Evolutionary conservation across 2,797 vertebrate genomes (phyloP), one percentile per base, ranked within the genome.

Genomic region (Nannoperca obscura): DNA sequence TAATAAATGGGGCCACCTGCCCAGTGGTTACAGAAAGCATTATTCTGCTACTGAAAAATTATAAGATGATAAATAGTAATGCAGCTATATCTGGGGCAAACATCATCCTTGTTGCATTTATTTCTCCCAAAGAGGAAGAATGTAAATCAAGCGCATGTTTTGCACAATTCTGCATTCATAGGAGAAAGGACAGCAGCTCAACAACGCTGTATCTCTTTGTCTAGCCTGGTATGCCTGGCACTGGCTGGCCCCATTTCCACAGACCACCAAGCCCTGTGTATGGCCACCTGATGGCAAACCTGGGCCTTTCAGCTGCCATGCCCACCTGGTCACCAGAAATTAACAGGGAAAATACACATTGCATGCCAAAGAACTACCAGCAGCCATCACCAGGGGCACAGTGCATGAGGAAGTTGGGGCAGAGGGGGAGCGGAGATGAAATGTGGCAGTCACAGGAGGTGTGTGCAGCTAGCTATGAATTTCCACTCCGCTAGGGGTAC

Each of bases 281-380:
- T 70, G 38, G 79, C 87, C 76, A 80, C 90, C 83, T 85, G 86
- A 87, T 74, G 87, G 82, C 69, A 88, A 84, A 89, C 75, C 58
- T 70, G 84, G 57, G 70, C 72, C 62, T 77, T 38, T 90, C 93
- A 92, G 89, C 92, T 94, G 92, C 85, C 81, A 46, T 24, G 68
- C 76, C 91, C 86, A 91, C 91, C 91, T 94, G 94, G 87, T 91
- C 90, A 32, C 87, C 53, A 38, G 87, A 38, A 74, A 87, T 81
- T 59, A 82, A 69, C 60, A 71, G 52, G 69, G 77, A 71, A 80
- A 78, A 75, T 34, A 65, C 67, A 70, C 38, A 63, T 6, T 10
- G 7, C 15, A 49, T 72, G 91, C 90, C 91, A 90, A 70, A 80
- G 75, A 53, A 19, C 61, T 20, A 76, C 70, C 53, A 42, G 78